A percentile compares a stretch with the other conserved stretches of the same genome.
Conservation (phyloP, 2,888 invertebrate genomes). For the Slavum lentiscoides region DNA sequence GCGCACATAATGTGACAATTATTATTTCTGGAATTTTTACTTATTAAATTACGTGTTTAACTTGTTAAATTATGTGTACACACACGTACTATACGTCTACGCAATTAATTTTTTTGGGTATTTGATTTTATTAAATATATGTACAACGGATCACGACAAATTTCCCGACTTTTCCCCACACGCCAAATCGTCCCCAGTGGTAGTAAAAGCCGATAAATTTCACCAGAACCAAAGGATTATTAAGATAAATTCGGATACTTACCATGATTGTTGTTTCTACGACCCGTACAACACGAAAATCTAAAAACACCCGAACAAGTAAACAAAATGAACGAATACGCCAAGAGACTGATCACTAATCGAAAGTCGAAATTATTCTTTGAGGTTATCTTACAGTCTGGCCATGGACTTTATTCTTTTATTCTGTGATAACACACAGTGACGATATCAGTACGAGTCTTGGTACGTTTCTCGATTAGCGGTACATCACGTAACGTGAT, state of each 20-base stretch:
- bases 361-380: not conserved
- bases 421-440: conserved; percentile 25
- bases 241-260: conserved; percentile 40
- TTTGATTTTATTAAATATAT: too few species aligned
- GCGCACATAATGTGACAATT: too few species aligned
- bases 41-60: too few species aligned
- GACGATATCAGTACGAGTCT: not conserved
- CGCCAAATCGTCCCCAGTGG: too few species aligned
- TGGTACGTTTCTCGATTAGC: not conserved
- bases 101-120: too few species aligned
- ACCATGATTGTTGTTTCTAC: conserved; percentile 27
- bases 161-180: too few species aligned
- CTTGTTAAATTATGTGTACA: not conserved
- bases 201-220: not conserved
- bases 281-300: not conserved
- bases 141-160: too few species aligned
- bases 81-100: not conserved
- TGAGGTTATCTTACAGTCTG: conserved; percentile 35
- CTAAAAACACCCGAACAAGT: not conserved
- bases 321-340: conserved; percentile 18
- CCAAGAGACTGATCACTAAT: not conserved
- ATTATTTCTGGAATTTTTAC: too few species aligned
- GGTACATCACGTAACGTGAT: too few species aligned
- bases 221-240: not conserved
- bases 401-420: not conserved